Evolutionary conservation across 2,113 vertebrate species (phyloP).

Genomic region (Ceratotherium simum): DNA sequence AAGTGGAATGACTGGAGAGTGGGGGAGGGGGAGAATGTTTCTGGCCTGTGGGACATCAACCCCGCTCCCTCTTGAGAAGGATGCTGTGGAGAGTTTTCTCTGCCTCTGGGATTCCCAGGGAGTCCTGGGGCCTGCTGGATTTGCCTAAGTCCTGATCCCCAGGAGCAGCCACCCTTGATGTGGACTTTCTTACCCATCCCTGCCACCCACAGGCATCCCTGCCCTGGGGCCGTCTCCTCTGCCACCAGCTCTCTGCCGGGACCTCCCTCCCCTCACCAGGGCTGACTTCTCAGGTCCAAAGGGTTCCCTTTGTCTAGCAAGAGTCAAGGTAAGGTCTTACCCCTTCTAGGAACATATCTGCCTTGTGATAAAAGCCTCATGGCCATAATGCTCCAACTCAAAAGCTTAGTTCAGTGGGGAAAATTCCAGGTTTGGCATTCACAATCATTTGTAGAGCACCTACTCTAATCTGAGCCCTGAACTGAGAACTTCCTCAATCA

Average conservation of each 20-base stretch:
- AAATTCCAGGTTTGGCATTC: not conserved
- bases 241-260: not conserved
- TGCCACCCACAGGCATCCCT: not conserved
- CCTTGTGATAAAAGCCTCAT: not conserved
- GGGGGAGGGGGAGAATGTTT: not conserved
- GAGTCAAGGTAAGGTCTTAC: not conserved
- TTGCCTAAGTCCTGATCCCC: not conserved
- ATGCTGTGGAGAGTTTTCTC: not conserved
- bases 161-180: not conserved
- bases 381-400: not conserved
- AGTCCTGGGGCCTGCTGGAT: not conserved
- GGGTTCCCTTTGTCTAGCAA: not conserved
- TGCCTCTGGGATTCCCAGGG: not conserved
- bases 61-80: not conserved
- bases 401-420: not conserved
- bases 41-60: not conserved
- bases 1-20: not conserved
- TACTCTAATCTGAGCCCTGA: not conserved
- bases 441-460: not conserved
- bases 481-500: not conserved
- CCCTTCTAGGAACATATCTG: not conserved
- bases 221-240: not conserved
- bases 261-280: not conserved
- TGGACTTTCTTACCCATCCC: not conserved
- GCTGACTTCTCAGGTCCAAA: not conserved